Evolutionary conservation across 35 echinoderm and acorn worm genomes (phyloP), one percentile per base, ranked within the genome.

Genomic region (Patiria miniata): DNA sequence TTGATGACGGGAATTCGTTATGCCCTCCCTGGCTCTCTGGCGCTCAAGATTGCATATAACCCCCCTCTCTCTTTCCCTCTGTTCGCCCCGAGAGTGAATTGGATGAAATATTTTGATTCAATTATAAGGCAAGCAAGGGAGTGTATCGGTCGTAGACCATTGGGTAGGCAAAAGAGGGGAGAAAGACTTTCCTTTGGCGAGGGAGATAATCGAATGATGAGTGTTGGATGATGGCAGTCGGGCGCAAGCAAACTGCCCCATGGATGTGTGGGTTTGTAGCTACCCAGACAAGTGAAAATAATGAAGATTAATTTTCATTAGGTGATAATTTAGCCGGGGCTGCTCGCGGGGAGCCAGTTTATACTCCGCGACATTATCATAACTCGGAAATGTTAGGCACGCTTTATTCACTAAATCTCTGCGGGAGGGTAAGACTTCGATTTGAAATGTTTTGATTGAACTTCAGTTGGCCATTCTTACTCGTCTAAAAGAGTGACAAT

Each of bases 21-120:
- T 47, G 42, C 42, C 42, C 42, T 47, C 42, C 42, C 12, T 47
- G 42, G 4, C 42, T 12, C 4, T 47, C 42, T 47, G 12, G 42
- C 42, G 42, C 42, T 4, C n/a, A 12, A 47, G 42, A 47, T 47
- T 47, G 42, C 42, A 47, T 47, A 47, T 47, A 47, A 47, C 19
- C 65, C 34, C 65, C 26, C 65, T 73, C 65, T 34, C 26, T 10
- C 26, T 14, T n/a, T 18, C 19, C 28, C 28, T 18, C 57, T 60
- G 28, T 26, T 60, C 65, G 26, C 26, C 65, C 21, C 26, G 26
- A 73, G 65, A 73, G 21, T 73, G 26, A 73, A 73, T 73, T 73
- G 65, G 65, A 73, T 73, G 65, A 73, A 73, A 73, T 73, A 73
- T 73, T 73, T 73, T 73, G 65, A 73, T 73, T 73, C 65, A 73